Percentiles rank a stretch among this genome's conserved stretches.
phyloP scores from a whole-genome alignment of 2,113 vertebrate genomes.

The Callionymus lyra region DNA sequence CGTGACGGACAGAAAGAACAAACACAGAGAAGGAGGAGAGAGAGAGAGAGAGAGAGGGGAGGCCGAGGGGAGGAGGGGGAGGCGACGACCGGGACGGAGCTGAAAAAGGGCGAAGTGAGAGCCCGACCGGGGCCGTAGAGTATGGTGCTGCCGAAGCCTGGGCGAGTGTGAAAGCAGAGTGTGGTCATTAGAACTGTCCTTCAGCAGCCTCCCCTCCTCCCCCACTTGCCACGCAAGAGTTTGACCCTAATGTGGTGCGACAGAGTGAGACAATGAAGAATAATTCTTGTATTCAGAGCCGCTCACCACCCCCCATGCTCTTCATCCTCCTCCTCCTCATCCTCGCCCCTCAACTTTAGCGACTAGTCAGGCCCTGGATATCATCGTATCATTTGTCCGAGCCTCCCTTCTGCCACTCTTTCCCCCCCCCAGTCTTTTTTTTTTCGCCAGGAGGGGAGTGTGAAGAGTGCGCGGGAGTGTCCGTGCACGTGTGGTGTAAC shows the following conservation, averaged over 20 bases:
- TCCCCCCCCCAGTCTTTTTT: too few species aligned
- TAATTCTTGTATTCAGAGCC: slow-evolving; percentile 76
- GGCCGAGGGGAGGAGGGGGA: not conserved
- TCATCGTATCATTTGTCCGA: slow-evolving; percentile 76
- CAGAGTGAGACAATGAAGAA: slow-evolving; percentile 82
- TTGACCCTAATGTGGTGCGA: slow-evolving; percentile 79
- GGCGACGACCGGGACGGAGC: slow-evolving; percentile 27
- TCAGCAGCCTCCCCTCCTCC: slow-evolving; percentile 42
- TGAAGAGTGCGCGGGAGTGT: slow-evolving; percentile 51
- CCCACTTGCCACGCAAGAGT: slow-evolving; percentile 51
- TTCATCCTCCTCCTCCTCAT: slow-evolving; percentile 59
- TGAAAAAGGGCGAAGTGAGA: slow-evolving; percentile 52
- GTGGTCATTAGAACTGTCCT: slow-evolving; percentile 79
- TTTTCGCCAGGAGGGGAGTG: slow-evolving; percentile 57
- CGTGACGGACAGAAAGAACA: slow-evolving; percentile 43
- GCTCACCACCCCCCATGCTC: slow-evolving; percentile 38
- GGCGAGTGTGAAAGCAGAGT: slow-evolving; percentile 78
- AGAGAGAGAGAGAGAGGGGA: not conserved
- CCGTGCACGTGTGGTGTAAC: slow-evolving; percentile 1
- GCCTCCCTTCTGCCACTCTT: slow-evolving; percentile 55
- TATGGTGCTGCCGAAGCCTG: slow-evolving; percentile 66
- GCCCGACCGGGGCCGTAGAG: slow-evolving; percentile 69
- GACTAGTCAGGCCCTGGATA: slow-evolving; percentile 75
- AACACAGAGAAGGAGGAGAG: slow-evolving; percentile 24
- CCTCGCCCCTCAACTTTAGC: slow-evolving; percentile 40